phyloP scores from a whole-genome alignment of 1,140 invertebrate genomes.

The Lordiphosa collinella region DNA sequence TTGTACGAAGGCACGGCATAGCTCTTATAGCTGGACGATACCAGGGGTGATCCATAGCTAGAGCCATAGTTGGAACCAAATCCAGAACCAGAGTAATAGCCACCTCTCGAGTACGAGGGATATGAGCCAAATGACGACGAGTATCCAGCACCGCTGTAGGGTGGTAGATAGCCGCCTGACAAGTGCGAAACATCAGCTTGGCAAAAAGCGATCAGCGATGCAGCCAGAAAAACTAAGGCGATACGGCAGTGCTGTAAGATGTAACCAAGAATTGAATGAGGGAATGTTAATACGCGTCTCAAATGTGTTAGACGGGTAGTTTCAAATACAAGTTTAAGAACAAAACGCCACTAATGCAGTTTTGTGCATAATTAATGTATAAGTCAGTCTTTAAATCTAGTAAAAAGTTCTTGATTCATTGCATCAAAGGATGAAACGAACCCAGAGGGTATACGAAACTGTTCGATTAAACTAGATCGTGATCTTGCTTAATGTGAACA shows the following conservation, averaged over 20 bases:
- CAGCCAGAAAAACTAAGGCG: conserved; percentile 21
- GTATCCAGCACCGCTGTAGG: conserved; percentile 22
- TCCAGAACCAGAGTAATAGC: conserved; percentile 26
- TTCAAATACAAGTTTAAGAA: too few species aligned
- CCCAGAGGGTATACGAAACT: too few species aligned
- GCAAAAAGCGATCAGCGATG: conserved; percentile 33
- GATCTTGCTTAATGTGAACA: too few species aligned
- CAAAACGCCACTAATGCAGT: too few species aligned
- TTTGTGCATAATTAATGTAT: too few species aligned
- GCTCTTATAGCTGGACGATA: conserved; percentile 38
- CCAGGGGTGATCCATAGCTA: conserved; percentile 17
- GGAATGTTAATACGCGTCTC: too few species aligned
- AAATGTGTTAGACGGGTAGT: too few species aligned
- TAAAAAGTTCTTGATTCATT: too few species aligned
- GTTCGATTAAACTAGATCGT: too few species aligned
- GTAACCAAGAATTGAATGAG: background rate
- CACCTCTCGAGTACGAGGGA: conserved; percentile 41
- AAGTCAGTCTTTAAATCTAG: too few species aligned
- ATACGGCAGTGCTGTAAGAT: conserved; percentile 24
- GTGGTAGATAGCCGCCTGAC: conserved; percentile 55
- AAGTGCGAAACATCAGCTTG: conserved; percentile 61
- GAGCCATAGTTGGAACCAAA: background rate
- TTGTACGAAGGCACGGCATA: conserved; percentile 52
- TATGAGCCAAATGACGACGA: conserved; percentile 25
- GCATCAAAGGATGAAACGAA: too few species aligned